Percentiles rank a stretch among this genome's conserved stretches.
These are phyloP conservation scores for Cristatella mucedo DNA, from an alignment of 2,888 invertebrate genomes.

Conservation along the genomic window DNA sequence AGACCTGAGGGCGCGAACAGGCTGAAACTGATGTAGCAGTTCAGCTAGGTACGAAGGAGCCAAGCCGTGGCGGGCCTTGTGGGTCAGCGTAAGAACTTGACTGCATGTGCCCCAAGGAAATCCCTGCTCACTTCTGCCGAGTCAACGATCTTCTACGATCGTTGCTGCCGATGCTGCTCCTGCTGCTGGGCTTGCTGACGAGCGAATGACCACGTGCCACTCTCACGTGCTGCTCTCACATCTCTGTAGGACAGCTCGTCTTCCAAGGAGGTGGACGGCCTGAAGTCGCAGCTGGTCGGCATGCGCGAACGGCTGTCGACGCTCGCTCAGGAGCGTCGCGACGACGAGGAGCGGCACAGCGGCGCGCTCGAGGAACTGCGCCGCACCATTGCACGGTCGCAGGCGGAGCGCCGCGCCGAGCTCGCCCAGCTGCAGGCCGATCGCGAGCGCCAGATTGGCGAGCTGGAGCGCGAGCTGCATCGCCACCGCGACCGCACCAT, in stretches of 20 bases:
- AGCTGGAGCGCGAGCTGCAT: conserved; percentile 36
- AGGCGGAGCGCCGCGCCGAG: conserved; percentile 37
- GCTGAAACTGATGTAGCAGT: too few species aligned
- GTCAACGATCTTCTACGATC: too few species aligned
- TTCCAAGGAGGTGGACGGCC: conserved; percentile 22
- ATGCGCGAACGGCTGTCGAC: conserved; percentile 34
- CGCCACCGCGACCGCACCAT: conserved; percentile 67
- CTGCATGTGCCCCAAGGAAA: too few species aligned
- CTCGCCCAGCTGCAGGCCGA: conserved; percentile 35
- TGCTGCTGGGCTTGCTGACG: too few species aligned
- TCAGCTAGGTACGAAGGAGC: too few species aligned
- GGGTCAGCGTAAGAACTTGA: too few species aligned
- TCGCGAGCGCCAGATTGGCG: conserved; percentile 50
- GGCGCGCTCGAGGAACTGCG: conserved; percentile 21
- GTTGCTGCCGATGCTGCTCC: too few species aligned
- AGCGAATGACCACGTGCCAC: too few species aligned
- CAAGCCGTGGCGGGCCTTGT: too few species aligned
- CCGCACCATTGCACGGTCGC: conserved; percentile 24
- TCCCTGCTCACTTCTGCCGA: too few species aligned
- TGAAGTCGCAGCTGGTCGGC: conserved; percentile 44
- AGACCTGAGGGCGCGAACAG: too few species aligned
- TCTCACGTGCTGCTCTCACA: neutral
- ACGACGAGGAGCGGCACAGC: conserved; percentile 39
- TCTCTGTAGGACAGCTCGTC: conserved; percentile 18
- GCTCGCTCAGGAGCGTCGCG: conserved; percentile 19